Percentiles rank a stretch among this genome's conserved stretches.
Conservation (phyloP, 1,140 invertebrate species). For the Aphaenogaster ashmeadi region DNA sequence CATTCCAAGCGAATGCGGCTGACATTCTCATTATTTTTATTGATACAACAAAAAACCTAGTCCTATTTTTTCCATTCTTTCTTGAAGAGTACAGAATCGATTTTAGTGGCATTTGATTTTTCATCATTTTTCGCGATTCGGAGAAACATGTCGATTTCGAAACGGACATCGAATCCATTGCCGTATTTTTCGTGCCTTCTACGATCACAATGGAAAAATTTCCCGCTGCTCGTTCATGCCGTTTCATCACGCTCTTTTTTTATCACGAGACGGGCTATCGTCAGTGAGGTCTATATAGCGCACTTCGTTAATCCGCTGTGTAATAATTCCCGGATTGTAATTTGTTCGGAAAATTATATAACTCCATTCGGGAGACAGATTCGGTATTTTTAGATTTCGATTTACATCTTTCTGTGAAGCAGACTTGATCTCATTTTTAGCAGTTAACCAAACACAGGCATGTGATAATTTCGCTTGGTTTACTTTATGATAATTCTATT, state of each 20-base stretch:
- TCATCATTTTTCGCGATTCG: neutral
- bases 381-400: constrained; percentile 33
- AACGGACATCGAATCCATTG: constrained; percentile 7
- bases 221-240: constrained; percentile 27
- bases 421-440: neutral
- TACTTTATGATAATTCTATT: neutral
- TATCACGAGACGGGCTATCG: constrained; percentile 52
- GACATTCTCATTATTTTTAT: neutral
- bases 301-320: neutral
- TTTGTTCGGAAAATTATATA: constrained; percentile 48
- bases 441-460: neutral
- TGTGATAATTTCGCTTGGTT: neutral
- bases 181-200: constrained; percentile 48
- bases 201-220: constrained; percentile 67
- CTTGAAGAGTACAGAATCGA: neutral
- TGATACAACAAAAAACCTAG: neutral
- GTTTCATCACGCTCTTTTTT: constrained; percentile 49
- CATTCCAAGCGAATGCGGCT: constrained; percentile 9
- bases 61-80: neutral
- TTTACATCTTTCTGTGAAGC: constrained; percentile 18
- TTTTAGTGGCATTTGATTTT: constrained; percentile 24
- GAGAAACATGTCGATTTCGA: constrained; percentile 35
- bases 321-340: constrained; percentile 26
- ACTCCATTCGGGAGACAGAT: neutral
- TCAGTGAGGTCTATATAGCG: neutral